Percentiles rank a stretch among this genome's conserved stretches.
phyloP scores from a whole-genome alignment of 2,797 vertebrate genomes.

The Setipinna tenuifilis region DNA sequence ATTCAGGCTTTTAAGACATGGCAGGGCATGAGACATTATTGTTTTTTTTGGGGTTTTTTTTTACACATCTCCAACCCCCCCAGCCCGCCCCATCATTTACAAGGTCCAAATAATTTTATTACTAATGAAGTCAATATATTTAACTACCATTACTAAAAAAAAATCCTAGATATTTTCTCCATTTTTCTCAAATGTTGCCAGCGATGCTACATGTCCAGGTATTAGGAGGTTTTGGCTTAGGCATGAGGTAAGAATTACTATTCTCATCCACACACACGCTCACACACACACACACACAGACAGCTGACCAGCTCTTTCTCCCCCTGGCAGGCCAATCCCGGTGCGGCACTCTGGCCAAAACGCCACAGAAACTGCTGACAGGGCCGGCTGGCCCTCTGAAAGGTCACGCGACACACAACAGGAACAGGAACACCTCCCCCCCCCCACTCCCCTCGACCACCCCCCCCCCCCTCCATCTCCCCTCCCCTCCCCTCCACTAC shows the following conservation, averaged over 20 bases:
- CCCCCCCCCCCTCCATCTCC: no score
- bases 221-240: neutral
- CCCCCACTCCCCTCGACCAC: no score
- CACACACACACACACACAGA: neutral
- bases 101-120: no score
- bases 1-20: neutral
- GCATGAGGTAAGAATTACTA: neutral
- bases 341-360: slow-evolving; percentile 34
- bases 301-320: slow-evolving; percentile 47
- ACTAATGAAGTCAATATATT: no score
- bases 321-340: slow-evolving; percentile 29
- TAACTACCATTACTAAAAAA: no score
- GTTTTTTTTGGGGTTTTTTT: no score
- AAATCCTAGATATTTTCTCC: no score
- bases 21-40: neutral
- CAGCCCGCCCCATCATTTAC: no score
- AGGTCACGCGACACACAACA: slow-evolving; percentile 64
- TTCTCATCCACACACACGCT: neutral
- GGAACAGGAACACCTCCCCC: slow-evolving; percentile 65
- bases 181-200: no score
- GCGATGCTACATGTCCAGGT: no score
- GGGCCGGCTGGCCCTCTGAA: slow-evolving; percentile 55
- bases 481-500: slow-evolving; percentile 57
- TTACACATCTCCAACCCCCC: no score
- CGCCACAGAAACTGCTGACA: slow-evolving; percentile 64